phyloP scores from a whole-genome alignment of 2,113 vertebrate genomes.

The Pseudolaguvia tuberculata region DNA sequence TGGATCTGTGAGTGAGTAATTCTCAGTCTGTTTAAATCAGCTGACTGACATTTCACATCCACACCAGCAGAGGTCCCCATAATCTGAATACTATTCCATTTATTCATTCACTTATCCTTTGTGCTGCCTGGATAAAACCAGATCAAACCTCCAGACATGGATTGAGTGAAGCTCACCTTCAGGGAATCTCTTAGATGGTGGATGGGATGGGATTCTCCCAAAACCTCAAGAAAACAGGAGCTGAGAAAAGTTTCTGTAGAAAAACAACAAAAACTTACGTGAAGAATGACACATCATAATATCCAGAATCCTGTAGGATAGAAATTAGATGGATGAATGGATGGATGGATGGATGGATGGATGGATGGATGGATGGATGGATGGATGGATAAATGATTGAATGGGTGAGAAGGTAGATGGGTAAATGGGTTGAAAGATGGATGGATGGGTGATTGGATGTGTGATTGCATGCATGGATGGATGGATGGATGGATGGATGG shows the following conservation, averaged over 20 bases:
- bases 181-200: neutral
- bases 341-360: too few relatives aligned
- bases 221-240: neutral
- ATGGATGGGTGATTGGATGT: too few relatives aligned
- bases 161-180: neutral
- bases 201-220: neutral
- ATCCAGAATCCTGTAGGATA: too few relatives aligned
- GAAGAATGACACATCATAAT: neutral
- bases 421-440: too few relatives aligned
- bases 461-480: too few relatives aligned
- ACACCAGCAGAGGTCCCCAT: conserved; percentile 1
- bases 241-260: too few relatives aligned
- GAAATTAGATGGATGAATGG: neutral
- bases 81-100: neutral
- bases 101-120: neutral
- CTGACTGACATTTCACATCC: neutral
- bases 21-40: neutral
- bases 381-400: neutral
- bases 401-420: neutral
- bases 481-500: too few relatives aligned
- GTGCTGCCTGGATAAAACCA: neutral
- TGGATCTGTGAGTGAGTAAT: neutral
- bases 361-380: too few relatives aligned
- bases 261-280: too few relatives aligned
- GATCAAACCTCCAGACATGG: neutral